Conservation (phyloP, 2,888 invertebrate species). For the Cerastoderma edule region DNA sequence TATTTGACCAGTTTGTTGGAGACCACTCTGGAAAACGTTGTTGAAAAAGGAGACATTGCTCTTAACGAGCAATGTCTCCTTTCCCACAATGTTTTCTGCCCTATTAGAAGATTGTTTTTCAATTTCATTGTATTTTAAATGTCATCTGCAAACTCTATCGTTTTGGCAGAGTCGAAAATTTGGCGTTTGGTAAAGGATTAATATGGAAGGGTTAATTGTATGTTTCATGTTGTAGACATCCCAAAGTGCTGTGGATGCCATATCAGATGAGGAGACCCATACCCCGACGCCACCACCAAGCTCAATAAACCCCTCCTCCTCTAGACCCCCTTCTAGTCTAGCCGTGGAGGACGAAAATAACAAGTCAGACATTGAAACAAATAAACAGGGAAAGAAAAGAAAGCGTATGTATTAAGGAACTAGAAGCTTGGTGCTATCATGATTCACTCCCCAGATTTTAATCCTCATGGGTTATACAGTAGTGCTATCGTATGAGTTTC, state of each 20-base stretch:
- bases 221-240: slow-evolving; percentile 8
- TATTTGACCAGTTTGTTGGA: too few species aligned
- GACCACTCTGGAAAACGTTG: too few species aligned
- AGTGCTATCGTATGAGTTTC: too few species aligned
- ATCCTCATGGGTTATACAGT: too few species aligned
- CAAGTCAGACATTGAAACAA: slow-evolving; percentile 53
- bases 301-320: slow-evolving; percentile 32
- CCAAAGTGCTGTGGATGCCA: slow-evolving; percentile 68
- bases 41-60: neutral
- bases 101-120: too few species aligned
- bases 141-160: too few species aligned
- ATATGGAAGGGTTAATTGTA: neutral
- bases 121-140: too few species aligned
- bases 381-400: slow-evolving; percentile 41
- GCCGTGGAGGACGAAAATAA: slow-evolving; percentile 64
- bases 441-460: too few species aligned
- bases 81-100: neutral
- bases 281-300: slow-evolving; percentile 46
- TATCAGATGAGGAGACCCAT: slow-evolving; percentile 75
- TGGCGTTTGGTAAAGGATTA: neutral
- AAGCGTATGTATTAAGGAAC: slow-evolving; percentile 43
- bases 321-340: slow-evolving; percentile 52
- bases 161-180: too few species aligned
- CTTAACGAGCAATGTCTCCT: slow-evolving; percentile 2
- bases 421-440: too few species aligned